Conservation (phyloP, 2,113 vertebrate genomes). For the Oreotrochilus melanogaster region DNA sequence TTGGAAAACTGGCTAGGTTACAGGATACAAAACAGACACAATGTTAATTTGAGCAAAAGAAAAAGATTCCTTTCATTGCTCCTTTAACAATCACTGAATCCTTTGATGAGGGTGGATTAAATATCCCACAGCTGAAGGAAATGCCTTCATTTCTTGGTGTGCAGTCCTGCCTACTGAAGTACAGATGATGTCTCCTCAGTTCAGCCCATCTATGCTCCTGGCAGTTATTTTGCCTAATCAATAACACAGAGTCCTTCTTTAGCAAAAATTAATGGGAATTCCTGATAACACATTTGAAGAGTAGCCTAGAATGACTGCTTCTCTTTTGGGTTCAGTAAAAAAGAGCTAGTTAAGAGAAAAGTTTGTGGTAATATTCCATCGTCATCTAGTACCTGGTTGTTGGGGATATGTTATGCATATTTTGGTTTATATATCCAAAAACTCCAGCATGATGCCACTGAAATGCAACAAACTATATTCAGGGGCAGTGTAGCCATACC, state of each 20-base stretch:
- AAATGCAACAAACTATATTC: neutral
- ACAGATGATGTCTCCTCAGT: neutral
- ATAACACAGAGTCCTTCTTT: neutral
- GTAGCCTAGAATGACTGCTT: neutral
- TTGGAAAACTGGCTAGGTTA: neutral
- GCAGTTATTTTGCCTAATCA: neutral
- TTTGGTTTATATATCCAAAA: neutral
- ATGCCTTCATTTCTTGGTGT: neutral
- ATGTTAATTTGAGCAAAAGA: neutral
- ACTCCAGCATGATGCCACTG: neutral
- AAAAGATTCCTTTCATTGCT: neutral
- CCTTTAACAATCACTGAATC: neutral
- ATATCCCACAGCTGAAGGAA: neutral
- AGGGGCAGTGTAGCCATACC: neutral
- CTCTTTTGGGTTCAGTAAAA: neutral
- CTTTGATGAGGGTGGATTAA: neutral
- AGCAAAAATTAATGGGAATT: neutral
- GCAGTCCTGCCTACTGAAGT: neutral
- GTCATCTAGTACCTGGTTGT: neutral
- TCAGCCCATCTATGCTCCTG: neutral
- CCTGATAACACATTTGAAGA: neutral
- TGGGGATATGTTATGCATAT: neutral
- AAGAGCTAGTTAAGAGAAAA: neutral
- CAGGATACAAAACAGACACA: neutral
- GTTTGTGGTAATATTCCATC: neutral